Percentiles rank a stretch among this genome's conserved stretches.
These are phyloP conservation scores for Zosterops hypoxanthus DNA, from an alignment of 2,113 vertebrate genomes.

Conservation along the genomic window DNA sequence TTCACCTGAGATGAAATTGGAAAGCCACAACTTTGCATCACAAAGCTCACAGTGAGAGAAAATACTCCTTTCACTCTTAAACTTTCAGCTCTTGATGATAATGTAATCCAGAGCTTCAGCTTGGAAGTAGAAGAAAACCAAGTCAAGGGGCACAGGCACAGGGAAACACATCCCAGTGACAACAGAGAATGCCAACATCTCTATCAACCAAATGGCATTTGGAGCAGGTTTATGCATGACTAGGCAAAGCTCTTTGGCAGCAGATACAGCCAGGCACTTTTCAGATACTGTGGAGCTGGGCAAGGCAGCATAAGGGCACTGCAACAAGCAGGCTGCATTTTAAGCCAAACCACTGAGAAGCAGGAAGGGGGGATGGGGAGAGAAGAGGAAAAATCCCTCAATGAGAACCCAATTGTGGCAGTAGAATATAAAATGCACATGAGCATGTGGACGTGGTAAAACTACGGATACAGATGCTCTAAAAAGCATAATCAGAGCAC, in stretches of 20 bases:
- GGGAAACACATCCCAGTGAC: neutral
- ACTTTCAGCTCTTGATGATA: neutral
- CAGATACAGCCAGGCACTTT: neutral
- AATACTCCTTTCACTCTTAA: neutral
- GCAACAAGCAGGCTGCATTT: neutral
- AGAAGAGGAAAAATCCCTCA: neutral
- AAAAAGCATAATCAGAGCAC: neutral
- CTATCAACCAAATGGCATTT: neutral
- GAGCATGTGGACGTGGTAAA: rapidly evolving
- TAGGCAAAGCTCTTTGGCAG: slow-evolving; percentile 48
- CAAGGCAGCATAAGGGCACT: neutral
- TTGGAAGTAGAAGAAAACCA: neutral
- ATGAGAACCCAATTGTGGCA: neutral
- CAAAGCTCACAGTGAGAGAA: neutral
- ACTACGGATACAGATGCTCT: neutral
- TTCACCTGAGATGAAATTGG: neutral
- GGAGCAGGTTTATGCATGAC: slow-evolving; percentile 32
- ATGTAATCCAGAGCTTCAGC: neutral
- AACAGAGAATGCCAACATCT: neutral
- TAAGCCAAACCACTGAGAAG: neutral
- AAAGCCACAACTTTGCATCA: neutral
- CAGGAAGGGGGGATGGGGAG: neutral
- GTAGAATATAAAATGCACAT: neutral
- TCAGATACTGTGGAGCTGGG: neutral
- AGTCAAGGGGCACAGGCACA: neutral